Evolutionary conservation across 2,113 vertebrate genomes (phyloP), one percentile per base, ranked within the genome.

Genomic region (Salminus brasiliensis): DNA sequence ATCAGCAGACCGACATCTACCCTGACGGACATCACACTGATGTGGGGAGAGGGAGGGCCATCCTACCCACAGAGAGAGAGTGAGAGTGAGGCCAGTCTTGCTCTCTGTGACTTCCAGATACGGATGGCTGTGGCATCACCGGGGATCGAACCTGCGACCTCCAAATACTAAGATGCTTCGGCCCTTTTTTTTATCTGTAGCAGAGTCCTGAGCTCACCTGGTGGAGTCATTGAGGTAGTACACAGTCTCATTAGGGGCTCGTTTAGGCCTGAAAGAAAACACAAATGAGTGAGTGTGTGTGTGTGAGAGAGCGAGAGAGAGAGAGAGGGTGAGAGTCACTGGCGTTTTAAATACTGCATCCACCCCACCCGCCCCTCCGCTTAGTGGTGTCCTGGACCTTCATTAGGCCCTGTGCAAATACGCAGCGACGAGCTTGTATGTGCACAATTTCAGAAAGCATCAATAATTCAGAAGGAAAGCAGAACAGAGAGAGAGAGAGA

Each of bases 401-500:
- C 86, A 86, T 32, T 83, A 84, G 79, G 76, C 84, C 76, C 78
- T 79, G 73, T 75, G 67, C 79, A 88, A 90, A 91, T 84, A 83
- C 85, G 81, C 78, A 69, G 36, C 5, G 81, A 87, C 78, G 73
- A 60, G 65, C 74, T 79, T 86, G 88, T 88, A 91, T 87, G 83
- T 80, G 79, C 83, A 81, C 85, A 87, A 81, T 91, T 91, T 88
- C 52, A 78, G 67, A 86, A 80, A 72, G 83, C 87, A 90, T 93
- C 85, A 91, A 93, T 92, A 92, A 91, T 92, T 91, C 86, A 93
- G 75, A 71, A 85, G 85, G 74, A 81, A 88, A 90, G 90, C 84
- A 88, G 80, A 89, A 88, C 21, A 27, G 23, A 27, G 53, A 27
- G 60, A 23, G 9, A 18, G 27, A 36, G 60, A 63, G 29, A 63